phyloP scores from a whole-genome alignment of 1,140 invertebrate species.

The Bombyx mandarina region DNA sequence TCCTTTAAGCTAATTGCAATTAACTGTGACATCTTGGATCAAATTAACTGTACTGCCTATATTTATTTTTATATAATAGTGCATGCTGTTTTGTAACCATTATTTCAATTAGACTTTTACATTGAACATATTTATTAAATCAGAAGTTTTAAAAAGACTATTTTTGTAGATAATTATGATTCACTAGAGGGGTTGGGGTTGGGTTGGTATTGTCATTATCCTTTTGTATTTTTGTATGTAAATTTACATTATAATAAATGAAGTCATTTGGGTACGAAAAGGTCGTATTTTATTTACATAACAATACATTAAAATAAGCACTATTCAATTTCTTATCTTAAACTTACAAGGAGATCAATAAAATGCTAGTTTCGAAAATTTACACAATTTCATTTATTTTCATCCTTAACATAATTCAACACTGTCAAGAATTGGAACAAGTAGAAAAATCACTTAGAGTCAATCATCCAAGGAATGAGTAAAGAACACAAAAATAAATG shows the following conservation, averaged over 20 bases:
- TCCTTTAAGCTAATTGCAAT: too few species aligned
- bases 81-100: too few species aligned
- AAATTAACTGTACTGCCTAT: too few species aligned
- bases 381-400: conserved; percentile 64
- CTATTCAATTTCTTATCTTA: conserved; percentile 2
- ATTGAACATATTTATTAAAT: too few species aligned
- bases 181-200: background rate
- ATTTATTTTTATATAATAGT: too few species aligned
- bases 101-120: too few species aligned
- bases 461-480: conserved; percentile 7
- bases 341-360: conserved; percentile 13
- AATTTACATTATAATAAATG: background rate
- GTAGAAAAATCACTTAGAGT: too few species aligned
- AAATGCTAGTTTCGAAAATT: conserved; percentile 19
- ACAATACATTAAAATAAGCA: conserved; percentile 8
- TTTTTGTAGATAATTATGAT: background rate
- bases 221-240: conserved; percentile 9
- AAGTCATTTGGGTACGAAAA: too few species aligned
- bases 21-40: too few species aligned
- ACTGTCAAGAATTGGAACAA: too few species aligned
- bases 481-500: conserved; percentile 64
- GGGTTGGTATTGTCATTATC: background rate
- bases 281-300: conserved; percentile 14
- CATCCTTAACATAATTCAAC: conserved; percentile 31
- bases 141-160: background rate